Conservation (phyloP, 2,888 invertebrate species). For the Ernsta delagoae region DNA sequence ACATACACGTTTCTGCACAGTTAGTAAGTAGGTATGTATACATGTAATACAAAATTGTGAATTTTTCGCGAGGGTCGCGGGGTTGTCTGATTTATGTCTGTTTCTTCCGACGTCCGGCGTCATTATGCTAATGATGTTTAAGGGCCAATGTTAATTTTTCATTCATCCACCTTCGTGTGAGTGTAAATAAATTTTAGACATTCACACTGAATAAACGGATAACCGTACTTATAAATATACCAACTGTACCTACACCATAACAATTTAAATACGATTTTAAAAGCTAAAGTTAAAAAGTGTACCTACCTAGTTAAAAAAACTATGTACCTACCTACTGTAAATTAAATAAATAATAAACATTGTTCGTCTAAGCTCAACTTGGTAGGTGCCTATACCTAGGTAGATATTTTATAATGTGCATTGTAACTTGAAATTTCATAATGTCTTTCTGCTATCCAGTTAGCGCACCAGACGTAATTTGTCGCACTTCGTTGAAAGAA, state of each 20-base stretch:
- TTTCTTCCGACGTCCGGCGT: constrained; percentile 53
- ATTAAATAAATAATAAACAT: too few relatives aligned
- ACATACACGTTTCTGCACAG: neutral
- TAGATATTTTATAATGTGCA: neutral
- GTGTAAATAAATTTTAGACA: constrained; percentile 15
- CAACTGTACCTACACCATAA: too few relatives aligned
- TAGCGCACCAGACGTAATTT: constrained; percentile 18
- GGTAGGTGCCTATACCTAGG: too few relatives aligned
- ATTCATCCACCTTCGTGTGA: constrained; percentile 42
- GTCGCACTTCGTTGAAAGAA: constrained; percentile 27
- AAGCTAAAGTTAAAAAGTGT: too few relatives aligned
- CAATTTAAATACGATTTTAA: too few relatives aligned
- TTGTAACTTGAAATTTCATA: constrained; percentile 20
- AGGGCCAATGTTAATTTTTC: constrained; percentile 48
- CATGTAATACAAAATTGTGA: constrained; percentile 12
- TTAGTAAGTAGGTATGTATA: neutral
- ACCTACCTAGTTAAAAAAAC: too few relatives aligned
- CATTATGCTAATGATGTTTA: constrained; percentile 58
- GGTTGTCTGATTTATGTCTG: constrained; percentile 53
- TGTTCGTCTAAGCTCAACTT: too few relatives aligned
- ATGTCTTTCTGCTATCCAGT: constrained; percentile 25
- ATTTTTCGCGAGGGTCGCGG: constrained; percentile 40
- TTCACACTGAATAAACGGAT: constrained; percentile 14
- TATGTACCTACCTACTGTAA: too few relatives aligned
- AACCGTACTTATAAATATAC: neutral